These are phyloP conservation scores for Triplophysa tibetana DNA, from an alignment of 2,113 vertebrate genomes.

Conservation along the genomic window DNA sequence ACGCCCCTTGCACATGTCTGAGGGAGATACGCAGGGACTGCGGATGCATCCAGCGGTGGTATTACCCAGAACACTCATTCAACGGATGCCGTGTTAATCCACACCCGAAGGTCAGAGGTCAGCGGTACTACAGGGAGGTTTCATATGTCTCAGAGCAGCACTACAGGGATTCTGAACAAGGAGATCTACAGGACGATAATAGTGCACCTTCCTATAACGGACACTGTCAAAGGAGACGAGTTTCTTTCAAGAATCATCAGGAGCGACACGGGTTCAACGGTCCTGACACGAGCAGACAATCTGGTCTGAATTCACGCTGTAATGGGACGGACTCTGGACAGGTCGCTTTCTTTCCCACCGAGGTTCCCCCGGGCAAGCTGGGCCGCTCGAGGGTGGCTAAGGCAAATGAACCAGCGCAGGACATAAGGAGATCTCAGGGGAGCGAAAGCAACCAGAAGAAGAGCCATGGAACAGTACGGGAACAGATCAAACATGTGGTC, in stretches of 20 bases:
- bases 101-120: slow-evolving; percentile 70
- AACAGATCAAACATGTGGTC: slow-evolving; percentile 78
- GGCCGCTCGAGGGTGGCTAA: slow-evolving; percentile 47
- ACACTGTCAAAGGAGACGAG: slow-evolving; percentile 56
- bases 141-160: slow-evolving; percentile 53
- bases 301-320: slow-evolving; percentile 59
- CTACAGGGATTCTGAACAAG: slow-evolving; percentile 51
- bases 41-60: slow-evolving; percentile 57
- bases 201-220: slow-evolving; percentile 54
- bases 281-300: slow-evolving; percentile 45
- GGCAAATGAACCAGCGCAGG: neutral
- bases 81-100: slow-evolving; percentile 55
- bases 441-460: slow-evolving; percentile 51
- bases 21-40: slow-evolving; percentile 61
- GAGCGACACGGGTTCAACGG: slow-evolving; percentile 56
- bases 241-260: slow-evolving; percentile 53
- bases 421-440: slow-evolving; percentile 27
- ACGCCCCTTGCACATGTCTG: slow-evolving; percentile 63
- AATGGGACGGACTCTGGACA: slow-evolving; percentile 53
- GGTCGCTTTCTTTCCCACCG: slow-evolving; percentile 69
- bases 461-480: slow-evolving; percentile 65
- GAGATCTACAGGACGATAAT: slow-evolving; percentile 17
- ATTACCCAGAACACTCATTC: slow-evolving; percentile 55
- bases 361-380: slow-evolving; percentile 69
- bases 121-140: slow-evolving; percentile 53